Evolutionary conservation across 2,888 invertebrate species (phyloP), one percentile per base, ranked within the genome.

Genomic region (Pyrochroa serraticornis): DNA sequence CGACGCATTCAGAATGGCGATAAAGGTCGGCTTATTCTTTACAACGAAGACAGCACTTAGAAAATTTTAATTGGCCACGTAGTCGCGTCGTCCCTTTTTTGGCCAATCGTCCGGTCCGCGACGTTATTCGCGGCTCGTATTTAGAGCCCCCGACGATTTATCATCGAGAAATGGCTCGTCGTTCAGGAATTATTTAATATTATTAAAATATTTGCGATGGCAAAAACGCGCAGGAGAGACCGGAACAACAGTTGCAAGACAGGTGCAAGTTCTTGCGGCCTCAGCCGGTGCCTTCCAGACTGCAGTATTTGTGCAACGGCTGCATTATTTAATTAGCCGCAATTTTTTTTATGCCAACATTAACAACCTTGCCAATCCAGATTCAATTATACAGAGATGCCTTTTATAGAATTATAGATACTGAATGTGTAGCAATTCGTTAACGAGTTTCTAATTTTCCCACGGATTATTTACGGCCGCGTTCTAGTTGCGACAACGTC

Each of bases 1-100:
- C 77, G 77, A 77, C 78, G 78, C 77, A 78, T 78, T 75, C 75
- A 73, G 77, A 75, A 78, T 78, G 77, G 78, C 79, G 75, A 78
- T 76, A 77, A 77, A 75, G 74, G 77, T 72, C 75, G 75, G 70
- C 74, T 70, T 75, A 75, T 77, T 75, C 76, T 77, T 77, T 76
- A 75, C 73, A 74, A 69, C 72, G 69, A 69, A 71, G 69, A 68
- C 75, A 73, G 77, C 77, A 77, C 77, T 78, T 76, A 75, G 77
- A 75, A 77, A 78, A 78, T 78, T 79, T 79, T 79, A 78, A 79
- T 78, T 79, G 78, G 78, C 75, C 77, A 71, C 75, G 74, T 73
- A 71, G 72, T 66, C 69, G 69, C 73, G 69, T 72, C 22, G 22
- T 22, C 22, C 75, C 76, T 75, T 77, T 77, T 77, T 77, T 71